Base-by-base conservation (phyloP, 2,113 vertebrate genomes). In the Ctenodactylus gundi region DNA sequence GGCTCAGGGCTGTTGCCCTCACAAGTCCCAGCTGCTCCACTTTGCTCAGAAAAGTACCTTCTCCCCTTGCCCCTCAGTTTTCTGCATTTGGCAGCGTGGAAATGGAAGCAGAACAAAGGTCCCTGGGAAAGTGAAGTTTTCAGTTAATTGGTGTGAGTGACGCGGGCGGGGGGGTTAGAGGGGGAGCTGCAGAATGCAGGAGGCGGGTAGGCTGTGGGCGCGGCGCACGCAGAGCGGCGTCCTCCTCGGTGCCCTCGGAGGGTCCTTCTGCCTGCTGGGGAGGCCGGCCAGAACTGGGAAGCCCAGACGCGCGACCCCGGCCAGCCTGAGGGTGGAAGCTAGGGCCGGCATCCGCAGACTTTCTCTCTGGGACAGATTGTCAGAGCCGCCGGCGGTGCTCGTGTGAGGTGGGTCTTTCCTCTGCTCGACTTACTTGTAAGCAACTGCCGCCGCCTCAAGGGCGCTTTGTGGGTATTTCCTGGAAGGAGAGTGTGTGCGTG, bases 131-230 rank as follows among this genome's bases (percentile, higher is more conserved):
- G 95, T 94, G 76, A 96, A 96, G 84, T 97, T 97, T 97, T 95
- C 93, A 95, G 76, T 97, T 97, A 97, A 97, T 97, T 96, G 94
- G 91, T 92, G 89, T 95, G 93, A 96, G 86, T 95, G 96, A 97
- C 72, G 12, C 91, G 80, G 10, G 57, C 84, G 75, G 80, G 81
- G 73, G 89, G 67, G 93, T 49, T n/a, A n/a, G 72, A 41, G 68
- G 70, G 95, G 75, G 73, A 91, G 81, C 95, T 93, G 93, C 93
- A 96, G 91, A 93, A 91, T 62, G 67, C 87, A 13, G 65, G 75
- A 91, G 83, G 76, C 84, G 23, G 6, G 62, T 78, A n/a, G 29
- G 95, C 88, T 88, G 73, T 80, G 25, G 83, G 86, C 1, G 6
- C 87, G 85, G 77, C 55, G 14, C 88, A 60, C 10, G 51, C 51